A percentile compares a stretch with the other conserved stretches of the same genome.
Evolutionary conservation across 2,113 vertebrate species (phyloP).

Genomic region (Rattus rattus): DNA sequence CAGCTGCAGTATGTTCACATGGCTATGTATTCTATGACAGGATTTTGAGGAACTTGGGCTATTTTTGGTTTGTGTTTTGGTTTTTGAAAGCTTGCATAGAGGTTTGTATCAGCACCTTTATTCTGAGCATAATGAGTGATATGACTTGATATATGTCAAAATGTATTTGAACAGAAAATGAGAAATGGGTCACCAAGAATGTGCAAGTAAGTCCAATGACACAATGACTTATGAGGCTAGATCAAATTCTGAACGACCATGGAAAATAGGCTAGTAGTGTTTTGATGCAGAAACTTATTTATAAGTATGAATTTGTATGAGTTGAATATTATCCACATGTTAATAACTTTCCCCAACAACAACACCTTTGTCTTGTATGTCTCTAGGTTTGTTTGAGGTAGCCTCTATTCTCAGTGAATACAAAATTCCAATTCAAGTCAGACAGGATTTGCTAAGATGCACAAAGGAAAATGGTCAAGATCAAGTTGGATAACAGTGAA

Average conservation of each 20-base stretch:
- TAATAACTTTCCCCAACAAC: neutral
- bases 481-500: neutral
- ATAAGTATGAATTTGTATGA: neutral
- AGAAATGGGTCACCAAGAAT: slow-evolving; percentile 20
- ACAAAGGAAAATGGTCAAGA: neutral
- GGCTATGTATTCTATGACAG: neutral
- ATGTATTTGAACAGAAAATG: slow-evolving; percentile 17
- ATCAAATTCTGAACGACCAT: neutral
- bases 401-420: neutral
- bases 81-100: neutral
- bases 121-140: slow-evolving; percentile 22
- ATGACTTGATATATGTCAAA: slow-evolving; percentile 37
- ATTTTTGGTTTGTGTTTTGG: neutral
- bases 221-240: neutral
- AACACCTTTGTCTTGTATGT: neutral
- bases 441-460: neutral
- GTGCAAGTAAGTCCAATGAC: neutral
- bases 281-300: neutral
- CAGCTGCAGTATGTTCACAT: neutral
- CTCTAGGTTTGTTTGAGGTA: neutral
- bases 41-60: neutral
- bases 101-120: neutral
- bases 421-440: neutral
- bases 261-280: neutral
- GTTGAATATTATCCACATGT: neutral